phyloP scores from a whole-genome alignment of 1,140 invertebrate genomes.

The Habropoda laboriosa region DNA sequence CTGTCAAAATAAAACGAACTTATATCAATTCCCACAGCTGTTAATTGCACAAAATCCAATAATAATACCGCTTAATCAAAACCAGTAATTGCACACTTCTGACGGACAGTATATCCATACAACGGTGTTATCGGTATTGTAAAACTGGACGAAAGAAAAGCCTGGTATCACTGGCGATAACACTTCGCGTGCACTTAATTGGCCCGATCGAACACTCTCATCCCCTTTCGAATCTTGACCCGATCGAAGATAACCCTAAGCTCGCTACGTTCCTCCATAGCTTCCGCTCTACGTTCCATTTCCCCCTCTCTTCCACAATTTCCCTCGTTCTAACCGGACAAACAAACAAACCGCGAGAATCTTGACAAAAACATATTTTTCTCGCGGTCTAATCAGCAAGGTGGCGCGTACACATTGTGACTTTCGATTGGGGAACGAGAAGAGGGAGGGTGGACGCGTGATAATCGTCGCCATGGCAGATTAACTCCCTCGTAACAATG shows the following conservation, averaged over 20 bases:
- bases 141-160: background rate
- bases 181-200: slow-evolving; percentile 21
- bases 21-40: too few relatives aligned
- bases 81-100: too few relatives aligned
- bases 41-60: too few relatives aligned
- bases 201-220: background rate
- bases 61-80: too few relatives aligned
- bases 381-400: slow-evolving; percentile 18
- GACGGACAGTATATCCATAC: too few relatives aligned
- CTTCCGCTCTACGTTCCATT: background rate
- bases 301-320: background rate
- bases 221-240: background rate
- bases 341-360: background rate
- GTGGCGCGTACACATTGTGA: background rate
- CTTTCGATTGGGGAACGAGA: background rate
- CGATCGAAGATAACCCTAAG: slow-evolving; percentile 28
- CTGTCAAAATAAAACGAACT: too few relatives aligned
- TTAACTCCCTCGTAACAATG: slow-evolving; percentile 47
- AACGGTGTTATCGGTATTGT: background rate
- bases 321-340: background rate
- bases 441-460: background rate
- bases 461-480: slow-evolving; percentile 41
- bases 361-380: slow-evolving; percentile 51
- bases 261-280: background rate
- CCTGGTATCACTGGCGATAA: slow-evolving; percentile 12